A percentile compares a stretch with the other conserved stretches of the same genome.
Conservation (phyloP, 2,888 invertebrate species). For the Heliconius ethilla region DNA sequence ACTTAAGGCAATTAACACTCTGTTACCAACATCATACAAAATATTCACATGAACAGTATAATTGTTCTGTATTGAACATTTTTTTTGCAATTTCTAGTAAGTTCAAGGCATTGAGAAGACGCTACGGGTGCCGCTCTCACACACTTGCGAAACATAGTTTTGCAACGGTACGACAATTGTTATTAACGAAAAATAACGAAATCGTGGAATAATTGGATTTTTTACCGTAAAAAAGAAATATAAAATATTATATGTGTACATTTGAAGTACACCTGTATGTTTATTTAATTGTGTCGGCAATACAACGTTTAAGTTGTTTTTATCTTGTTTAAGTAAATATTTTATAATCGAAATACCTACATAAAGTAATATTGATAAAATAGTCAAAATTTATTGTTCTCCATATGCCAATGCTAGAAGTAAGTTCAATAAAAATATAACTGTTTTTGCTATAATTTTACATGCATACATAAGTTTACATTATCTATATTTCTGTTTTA, state of each 20-base stretch:
- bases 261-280: not conserved
- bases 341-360: too few relatives aligned
- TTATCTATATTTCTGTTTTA: not conserved
- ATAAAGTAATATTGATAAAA: too few relatives aligned
- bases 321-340: not conserved
- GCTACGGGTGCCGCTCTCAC: slow-evolving; percentile 44
- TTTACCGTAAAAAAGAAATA: slow-evolving; percentile 13
- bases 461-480: not conserved
- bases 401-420: not conserved
- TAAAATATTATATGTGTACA: not conserved
- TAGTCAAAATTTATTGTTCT: too few relatives aligned
- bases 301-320: not conserved
- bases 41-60: slow-evolving; percentile 27
- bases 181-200: slow-evolving; percentile 41
- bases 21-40: slow-evolving; percentile 6
- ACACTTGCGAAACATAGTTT: slow-evolving; percentile 41
- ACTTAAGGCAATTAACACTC: slow-evolving; percentile 9
- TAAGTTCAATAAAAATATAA: not conserved
- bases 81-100: slow-evolving; percentile 45
- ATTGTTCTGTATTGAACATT: slow-evolving; percentile 30
- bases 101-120: slow-evolving; percentile 48
- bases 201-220: slow-evolving; percentile 25
- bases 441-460: not conserved
- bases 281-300: not conserved
- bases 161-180: slow-evolving; percentile 40